Evolutionary conservation across 2,113 vertebrate genomes (phyloP).

Genomic region (Blennius ocellaris): DNA sequence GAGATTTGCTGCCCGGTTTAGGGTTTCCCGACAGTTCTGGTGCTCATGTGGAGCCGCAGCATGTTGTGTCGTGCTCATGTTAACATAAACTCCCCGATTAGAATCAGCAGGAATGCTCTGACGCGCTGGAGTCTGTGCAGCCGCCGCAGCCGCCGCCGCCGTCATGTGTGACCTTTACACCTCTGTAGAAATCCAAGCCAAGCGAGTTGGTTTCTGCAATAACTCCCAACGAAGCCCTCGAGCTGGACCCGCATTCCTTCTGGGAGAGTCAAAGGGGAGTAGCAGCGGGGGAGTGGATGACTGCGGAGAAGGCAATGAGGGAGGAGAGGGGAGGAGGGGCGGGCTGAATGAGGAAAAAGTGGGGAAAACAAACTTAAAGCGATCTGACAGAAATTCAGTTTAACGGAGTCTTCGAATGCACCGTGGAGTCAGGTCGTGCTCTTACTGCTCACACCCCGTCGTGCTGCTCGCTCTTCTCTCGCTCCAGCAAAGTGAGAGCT

Average conservation of each 20-base stretch:
- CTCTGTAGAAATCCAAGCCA: conserved; percentile 47
- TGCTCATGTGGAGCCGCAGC: conserved; percentile 1
- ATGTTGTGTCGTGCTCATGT: neutral
- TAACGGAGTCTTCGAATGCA: conserved; percentile 19
- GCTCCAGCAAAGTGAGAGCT: no score
- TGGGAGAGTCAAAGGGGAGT: conserved; percentile 18
- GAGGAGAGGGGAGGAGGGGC: conserved; percentile 7
- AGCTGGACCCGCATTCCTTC: conserved; percentile 66
- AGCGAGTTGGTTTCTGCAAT: conserved; percentile 54
- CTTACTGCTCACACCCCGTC: conserved; percentile 21
- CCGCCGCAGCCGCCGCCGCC: conserved; percentile 32
- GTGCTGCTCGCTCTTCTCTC: neutral
- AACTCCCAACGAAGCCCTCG: conserved; percentile 39
- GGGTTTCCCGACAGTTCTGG: neutral
- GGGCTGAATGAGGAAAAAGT: conserved; percentile 4
- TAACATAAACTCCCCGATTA: conserved; percentile 66
- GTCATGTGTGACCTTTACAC: conserved; percentile 63
- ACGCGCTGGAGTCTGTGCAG: conserved; percentile 54
- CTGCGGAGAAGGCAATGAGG: neutral
- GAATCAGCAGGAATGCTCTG: conserved; percentile 74
- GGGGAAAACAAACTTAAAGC: conserved; percentile 53
- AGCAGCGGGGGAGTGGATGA: conserved; percentile 32
- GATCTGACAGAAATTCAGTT: conserved; percentile 21
- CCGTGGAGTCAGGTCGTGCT: conserved; percentile 7
- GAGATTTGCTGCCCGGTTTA: neutral